Conservation (phyloP, 2,797 vertebrate species). For the Sebastes wilsoni region DNA sequence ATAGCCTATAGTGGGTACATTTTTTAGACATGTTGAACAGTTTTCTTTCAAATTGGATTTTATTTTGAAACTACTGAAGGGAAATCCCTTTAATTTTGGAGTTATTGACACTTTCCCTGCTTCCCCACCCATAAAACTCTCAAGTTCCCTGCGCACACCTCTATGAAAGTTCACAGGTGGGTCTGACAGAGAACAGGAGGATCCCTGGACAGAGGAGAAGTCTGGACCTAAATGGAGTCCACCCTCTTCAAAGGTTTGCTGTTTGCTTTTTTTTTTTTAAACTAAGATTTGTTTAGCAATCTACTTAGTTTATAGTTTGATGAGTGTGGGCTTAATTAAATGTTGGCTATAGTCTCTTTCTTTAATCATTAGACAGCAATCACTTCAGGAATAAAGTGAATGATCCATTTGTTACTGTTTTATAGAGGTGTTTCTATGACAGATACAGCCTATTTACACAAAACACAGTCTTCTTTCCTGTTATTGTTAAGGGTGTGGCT, state of each 20-base stretch:
- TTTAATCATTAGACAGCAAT: background rate
- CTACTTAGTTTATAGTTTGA: background rate
- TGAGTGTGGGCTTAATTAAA: background rate
- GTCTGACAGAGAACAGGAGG: slow-evolving; percentile 7
- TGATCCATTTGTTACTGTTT: background rate
- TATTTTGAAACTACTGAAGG: slow-evolving; percentile 42
- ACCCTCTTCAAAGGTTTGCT: slow-evolving; percentile 57
- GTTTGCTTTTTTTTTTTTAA: background rate
- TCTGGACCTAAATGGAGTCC: slow-evolving; percentile 59
- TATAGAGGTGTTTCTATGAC: background rate
- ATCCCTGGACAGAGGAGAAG: background rate
- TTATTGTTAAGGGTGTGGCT: slow-evolving; percentile 14
- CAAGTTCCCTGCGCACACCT: background rate
- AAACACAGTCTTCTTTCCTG: background rate
- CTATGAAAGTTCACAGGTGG: slow-evolving; percentile 10
- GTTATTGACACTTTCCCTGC: background rate
- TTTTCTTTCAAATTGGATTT: background rate
- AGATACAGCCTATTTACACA: background rate
- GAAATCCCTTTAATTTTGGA: background rate
- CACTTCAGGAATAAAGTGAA: background rate
- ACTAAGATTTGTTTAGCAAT: background rate
- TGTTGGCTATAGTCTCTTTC: background rate
- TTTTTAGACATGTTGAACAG: background rate
- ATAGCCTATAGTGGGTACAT: fast-evolving
- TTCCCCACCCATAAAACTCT: slow-evolving; percentile 20